Base-by-base conservation (phyloP, 1,140 invertebrate genomes). In the Papilio dardanus region DNA sequence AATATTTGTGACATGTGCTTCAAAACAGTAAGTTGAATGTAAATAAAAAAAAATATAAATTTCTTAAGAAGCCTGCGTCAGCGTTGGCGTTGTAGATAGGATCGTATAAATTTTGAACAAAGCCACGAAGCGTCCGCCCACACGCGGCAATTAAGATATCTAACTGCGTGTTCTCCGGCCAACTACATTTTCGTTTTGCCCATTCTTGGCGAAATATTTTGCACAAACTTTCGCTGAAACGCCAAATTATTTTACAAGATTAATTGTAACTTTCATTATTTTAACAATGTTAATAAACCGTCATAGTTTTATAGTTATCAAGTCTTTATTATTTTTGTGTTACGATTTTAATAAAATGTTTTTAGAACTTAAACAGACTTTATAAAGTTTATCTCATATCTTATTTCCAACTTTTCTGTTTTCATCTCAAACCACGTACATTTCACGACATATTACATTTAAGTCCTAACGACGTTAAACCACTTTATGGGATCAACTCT, bases 131-230 rank as follows among this genome's bases (percentile, higher is more conserved):
- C 42, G 33, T 71, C 71, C 71, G 33, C 71, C 71, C 71, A 73
- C 71, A 73, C 71, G 30, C 71, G 71, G 71, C 71, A 73, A 73
- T 73, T 73, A 73, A 58, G 71, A 35, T n/a, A 31, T 50, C 35
- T 58, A 19, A 33, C 71, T 73, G 71, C 71, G 46, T 73, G 46
- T 73, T 73, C 50, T 73, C 21, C 4, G 37, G 68, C 71, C 46
- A 73, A 33, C 5, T 54, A 73, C n/a, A 31, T 73, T 73, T 54
- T 73, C 71, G 46, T 54, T 58, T 30, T 54, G 33, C 16, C 71
- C 30, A 12, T 54, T 40, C 30, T 58, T 33, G 71, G 30, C 21
- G 30, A 58, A 73, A 33, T 58, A 73, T 16, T 73, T 21, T 33
- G 24, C 1, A 68, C 16, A 28, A 33, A 30, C 28, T 73, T 73